Evolutionary conservation across 2,888 invertebrate genomes (phyloP).

Genomic region (Norana najaformis): DNA sequence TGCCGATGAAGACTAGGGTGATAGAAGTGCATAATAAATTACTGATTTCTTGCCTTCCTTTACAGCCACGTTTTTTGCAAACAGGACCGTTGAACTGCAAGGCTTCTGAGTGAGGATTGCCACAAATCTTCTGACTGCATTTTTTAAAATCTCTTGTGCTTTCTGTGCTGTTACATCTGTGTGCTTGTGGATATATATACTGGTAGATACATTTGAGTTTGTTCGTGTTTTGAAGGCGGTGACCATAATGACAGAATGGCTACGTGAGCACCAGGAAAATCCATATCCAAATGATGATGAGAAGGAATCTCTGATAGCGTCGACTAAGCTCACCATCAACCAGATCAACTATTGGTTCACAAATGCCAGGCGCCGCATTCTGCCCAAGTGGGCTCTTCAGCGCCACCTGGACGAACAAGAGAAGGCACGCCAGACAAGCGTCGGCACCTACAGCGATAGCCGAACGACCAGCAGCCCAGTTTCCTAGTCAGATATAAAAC

Average conservation of each 20-base stretch:
- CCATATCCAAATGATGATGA: constrained; percentile 63
- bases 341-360: constrained; percentile 64
- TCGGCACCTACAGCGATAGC: background rate
- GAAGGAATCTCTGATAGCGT: constrained; percentile 61
- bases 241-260: constrained; percentile 62
- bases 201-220: background rate
- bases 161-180: background rate
- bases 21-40: too few relatives aligned
- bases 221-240: constrained; percentile 56
- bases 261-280: constrained; percentile 61
- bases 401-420: constrained; percentile 44
- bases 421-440: constrained; percentile 31
- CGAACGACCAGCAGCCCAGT: constrained; percentile 10
- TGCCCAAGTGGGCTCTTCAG: constrained; percentile 59
- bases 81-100: background rate
- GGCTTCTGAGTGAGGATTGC: background rate
- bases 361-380: constrained; percentile 60
- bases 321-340: constrained; percentile 61
- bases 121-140: background rate
- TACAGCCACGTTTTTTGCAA: background rate
- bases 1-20: too few relatives aligned
- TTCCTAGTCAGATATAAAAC: constrained; percentile 25
- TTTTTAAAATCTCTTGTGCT: background rate
- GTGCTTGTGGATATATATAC: background rate
- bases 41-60: background rate